Percentiles rank a stretch among this genome's conserved stretches.
Conservation (phyloP, 2,113 vertebrate genomes). For the Morone saxatilis region DNA sequence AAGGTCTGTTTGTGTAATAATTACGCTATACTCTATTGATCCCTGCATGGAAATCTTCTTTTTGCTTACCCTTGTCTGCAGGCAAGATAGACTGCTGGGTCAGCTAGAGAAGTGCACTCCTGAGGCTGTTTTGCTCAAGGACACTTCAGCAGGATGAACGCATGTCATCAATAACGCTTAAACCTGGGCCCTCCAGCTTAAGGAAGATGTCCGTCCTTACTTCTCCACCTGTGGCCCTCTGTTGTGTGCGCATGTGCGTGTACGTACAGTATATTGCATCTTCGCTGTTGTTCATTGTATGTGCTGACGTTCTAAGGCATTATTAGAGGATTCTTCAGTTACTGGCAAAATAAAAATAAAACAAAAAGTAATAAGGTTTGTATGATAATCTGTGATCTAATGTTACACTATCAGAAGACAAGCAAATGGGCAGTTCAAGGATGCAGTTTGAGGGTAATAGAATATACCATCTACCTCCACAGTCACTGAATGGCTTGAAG, state of each 20-base stretch:
- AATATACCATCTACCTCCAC: not conserved
- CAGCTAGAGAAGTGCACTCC: constrained; percentile 34
- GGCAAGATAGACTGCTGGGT: constrained; percentile 39
- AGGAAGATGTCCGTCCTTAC: constrained; percentile 9
- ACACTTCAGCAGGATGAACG: constrained; percentile 47
- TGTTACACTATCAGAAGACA: constrained; percentile 5
- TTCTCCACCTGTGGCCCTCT: constrained; percentile 4
- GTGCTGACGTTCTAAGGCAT: not conserved
- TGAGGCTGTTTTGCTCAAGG: constrained; percentile 55
- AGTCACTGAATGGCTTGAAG: constrained; percentile 7
- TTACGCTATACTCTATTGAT: constrained; percentile 63
- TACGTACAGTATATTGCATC: not conserved
- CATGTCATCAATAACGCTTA: constrained; percentile 22
- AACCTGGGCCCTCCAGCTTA: constrained; percentile 14
- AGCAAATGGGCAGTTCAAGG: constrained; percentile 15
- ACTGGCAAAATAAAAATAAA: too few relatives aligned
- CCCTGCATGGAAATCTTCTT: constrained; percentile 59
- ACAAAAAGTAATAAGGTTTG: not conserved
- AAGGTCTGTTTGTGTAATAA: constrained; percentile 64
- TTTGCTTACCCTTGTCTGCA: constrained; percentile 53
- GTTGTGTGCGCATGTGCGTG: not conserved
- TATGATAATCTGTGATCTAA: constrained; percentile 1
- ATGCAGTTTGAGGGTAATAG: not conserved
- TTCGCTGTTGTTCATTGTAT: not conserved
- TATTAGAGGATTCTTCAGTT: not conserved